phyloP scores from a whole-genome alignment of 2,888 invertebrate genomes.

The Cerastis rubricosa region DNA sequence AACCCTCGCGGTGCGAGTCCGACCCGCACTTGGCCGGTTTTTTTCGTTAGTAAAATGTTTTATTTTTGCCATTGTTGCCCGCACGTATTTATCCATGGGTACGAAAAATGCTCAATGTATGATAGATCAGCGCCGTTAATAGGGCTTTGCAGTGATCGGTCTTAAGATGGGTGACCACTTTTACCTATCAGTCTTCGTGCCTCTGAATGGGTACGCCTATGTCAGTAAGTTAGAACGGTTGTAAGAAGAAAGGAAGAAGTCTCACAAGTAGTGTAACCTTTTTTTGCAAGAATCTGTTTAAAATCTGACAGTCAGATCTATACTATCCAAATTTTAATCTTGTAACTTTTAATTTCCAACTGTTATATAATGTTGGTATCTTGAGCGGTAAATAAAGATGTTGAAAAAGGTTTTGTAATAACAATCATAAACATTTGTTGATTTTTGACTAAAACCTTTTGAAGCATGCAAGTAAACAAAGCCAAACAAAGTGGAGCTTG shows the following conservation, averaged over 20 bases:
- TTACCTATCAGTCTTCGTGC: too few relatives aligned
- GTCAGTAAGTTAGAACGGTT: too few relatives aligned
- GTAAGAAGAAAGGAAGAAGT: too few relatives aligned
- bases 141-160: too few relatives aligned
- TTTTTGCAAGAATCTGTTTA: neutral
- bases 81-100: neutral
- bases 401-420: slow-evolving; percentile 7
- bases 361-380: neutral
- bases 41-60: neutral
- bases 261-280: neutral
- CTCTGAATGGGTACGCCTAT: too few relatives aligned
- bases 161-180: too few relatives aligned
- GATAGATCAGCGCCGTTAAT: too few relatives aligned
- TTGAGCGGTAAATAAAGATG: neutral
- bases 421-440: slow-evolving; percentile 19
- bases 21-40: too few relatives aligned
- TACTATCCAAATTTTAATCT: too few relatives aligned
- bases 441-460: slow-evolving; percentile 38
- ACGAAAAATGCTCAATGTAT: too few relatives aligned
- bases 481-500: slow-evolving; percentile 42
- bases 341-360: neutral
- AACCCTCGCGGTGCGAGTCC: too few relatives aligned
- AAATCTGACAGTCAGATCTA: neutral
- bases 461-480: slow-evolving; percentile 34
- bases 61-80: neutral